Percentiles rank a stretch among this genome's conserved stretches.
Evolutionary conservation across 2,888 invertebrate species (phyloP).

Genomic region (Oxytorus armatus): DNA sequence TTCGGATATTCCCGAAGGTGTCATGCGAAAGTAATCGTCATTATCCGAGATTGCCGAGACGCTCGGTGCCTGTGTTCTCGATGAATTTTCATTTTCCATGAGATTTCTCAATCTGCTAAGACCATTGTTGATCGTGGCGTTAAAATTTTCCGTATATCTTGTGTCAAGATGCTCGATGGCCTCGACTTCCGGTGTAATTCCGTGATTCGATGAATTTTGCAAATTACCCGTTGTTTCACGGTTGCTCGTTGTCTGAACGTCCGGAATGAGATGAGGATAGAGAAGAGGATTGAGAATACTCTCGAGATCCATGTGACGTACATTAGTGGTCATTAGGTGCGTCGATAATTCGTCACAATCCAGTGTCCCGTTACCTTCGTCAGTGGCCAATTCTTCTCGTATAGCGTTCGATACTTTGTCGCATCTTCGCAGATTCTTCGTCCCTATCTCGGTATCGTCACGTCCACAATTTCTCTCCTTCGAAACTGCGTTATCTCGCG

Average conservation of each 20-base stretch:
- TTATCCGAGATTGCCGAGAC: slow-evolving; percentile 58
- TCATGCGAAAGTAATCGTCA: slow-evolving; percentile 70
- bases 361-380: slow-evolving; percentile 74
- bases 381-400: slow-evolving; percentile 77
- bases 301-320: slow-evolving; percentile 78
- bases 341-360: slow-evolving; percentile 78
- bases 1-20: slow-evolving; percentile 75
- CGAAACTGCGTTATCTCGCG: slow-evolving; percentile 26
- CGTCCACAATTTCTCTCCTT: slow-evolving; percentile 34
- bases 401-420: slow-evolving; percentile 78
- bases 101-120: slow-evolving; percentile 73
- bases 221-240: slow-evolving; percentile 37
- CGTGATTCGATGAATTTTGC: slow-evolving; percentile 48
- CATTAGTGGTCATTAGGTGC: slow-evolving; percentile 78
- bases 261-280: slow-evolving; percentile 80
- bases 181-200: slow-evolving; percentile 74
- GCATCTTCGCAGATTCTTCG: slow-evolving; percentile 53
- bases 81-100: slow-evolving; percentile 64
- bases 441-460: background rate
- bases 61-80: slow-evolving; percentile 25
- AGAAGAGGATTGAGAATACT: slow-evolving; percentile 80
- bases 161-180: slow-evolving; percentile 77
- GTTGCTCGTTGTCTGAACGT: slow-evolving; percentile 70
- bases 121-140: slow-evolving; percentile 73
- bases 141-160: slow-evolving; percentile 77